Base-by-base conservation (phyloP, 2,888 invertebrate genomes). In the Meteorus colon region DNA sequence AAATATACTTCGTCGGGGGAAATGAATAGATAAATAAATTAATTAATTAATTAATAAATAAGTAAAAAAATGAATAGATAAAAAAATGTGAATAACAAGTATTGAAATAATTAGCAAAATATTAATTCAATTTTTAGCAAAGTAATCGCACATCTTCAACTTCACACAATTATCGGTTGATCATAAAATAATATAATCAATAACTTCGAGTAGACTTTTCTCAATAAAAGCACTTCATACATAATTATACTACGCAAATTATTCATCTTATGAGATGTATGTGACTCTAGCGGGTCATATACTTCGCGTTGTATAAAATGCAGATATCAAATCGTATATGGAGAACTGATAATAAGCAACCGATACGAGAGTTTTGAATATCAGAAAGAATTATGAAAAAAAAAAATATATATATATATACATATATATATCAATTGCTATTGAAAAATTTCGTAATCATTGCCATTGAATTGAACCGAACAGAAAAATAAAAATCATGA, bases 1-100 rank as follows among this genome's bases (percentile, higher is more conserved):
- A 73, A 70, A 34, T 67, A 80, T 77, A 77, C 74, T 70, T 41
- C 41, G 77, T 77, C 74, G 76, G 79, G 72, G 77, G 63, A 74
- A 71, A 59, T 24, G 55, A 27, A 63, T 55, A 65, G 31, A 62
- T 29, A 37, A 48, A 68, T 24, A 14, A 31, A n/a, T n/a, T n/a
- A n/a, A n/a, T n/a, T n/a, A n/a, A n/a, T n/a, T n/a, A n/a, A n/a
- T n/a, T n/a, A n/a, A n/a, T n/a, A n/a, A n/a, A n/a, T n/a, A n/a
- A n/a, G n/a, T n/a, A n/a, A n/a, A n/a, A n/a, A 74, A 71, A 59
- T 24, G 55, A 27, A 63, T 55, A 65, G 31, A 62, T 29, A 37
- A 48, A 68, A 16, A 14, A 31, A 34, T n/a, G 48, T 41, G 31
- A 62, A 48, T 71, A 62, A 48, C 48, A 16, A 19, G 4, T n/a